Evolutionary conservation across 2,888 invertebrate species (phyloP).

Genomic region (Eubasilissa splendida): DNA sequence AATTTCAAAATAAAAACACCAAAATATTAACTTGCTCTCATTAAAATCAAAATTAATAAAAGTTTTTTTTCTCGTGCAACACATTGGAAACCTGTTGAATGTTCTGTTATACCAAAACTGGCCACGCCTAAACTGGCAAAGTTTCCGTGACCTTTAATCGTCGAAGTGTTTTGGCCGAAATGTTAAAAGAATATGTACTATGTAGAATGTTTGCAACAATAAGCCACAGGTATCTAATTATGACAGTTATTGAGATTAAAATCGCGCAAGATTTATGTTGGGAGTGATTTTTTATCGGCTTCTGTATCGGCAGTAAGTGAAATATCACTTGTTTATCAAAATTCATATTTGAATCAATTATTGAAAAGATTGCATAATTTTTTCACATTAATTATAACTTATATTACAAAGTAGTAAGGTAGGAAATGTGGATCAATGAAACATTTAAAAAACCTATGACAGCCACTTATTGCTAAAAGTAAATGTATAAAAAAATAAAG

Average conservation of each 20-base stretch:
- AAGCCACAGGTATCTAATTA: background rate
- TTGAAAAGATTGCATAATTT: too few species aligned
- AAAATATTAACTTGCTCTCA: too few species aligned
- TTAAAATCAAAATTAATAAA: too few species aligned
- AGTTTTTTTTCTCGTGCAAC: too few species aligned
- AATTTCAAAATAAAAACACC: too few species aligned
- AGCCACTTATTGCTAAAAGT: too few species aligned
- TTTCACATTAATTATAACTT: too few species aligned
- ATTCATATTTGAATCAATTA: background rate
- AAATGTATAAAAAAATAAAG: too few species aligned
- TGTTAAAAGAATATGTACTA: background rate
- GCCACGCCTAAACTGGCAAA: constrained; percentile 34
- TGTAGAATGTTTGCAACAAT: background rate
- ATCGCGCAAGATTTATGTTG: background rate
- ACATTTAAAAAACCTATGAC: too few species aligned
- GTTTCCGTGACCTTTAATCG: constrained; percentile 24
- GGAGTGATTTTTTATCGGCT: background rate
- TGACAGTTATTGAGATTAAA: background rate
- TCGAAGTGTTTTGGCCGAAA: background rate
- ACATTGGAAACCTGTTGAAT: too few species aligned
- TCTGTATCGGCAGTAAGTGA: background rate
- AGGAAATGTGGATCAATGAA: too few species aligned
- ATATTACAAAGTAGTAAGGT: too few species aligned
- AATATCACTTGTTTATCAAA: background rate
- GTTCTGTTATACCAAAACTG: background rate